These are phyloP conservation scores for Silurus glanis DNA, from an alignment of 2,113 vertebrate genomes.

Conservation along the genomic window DNA sequence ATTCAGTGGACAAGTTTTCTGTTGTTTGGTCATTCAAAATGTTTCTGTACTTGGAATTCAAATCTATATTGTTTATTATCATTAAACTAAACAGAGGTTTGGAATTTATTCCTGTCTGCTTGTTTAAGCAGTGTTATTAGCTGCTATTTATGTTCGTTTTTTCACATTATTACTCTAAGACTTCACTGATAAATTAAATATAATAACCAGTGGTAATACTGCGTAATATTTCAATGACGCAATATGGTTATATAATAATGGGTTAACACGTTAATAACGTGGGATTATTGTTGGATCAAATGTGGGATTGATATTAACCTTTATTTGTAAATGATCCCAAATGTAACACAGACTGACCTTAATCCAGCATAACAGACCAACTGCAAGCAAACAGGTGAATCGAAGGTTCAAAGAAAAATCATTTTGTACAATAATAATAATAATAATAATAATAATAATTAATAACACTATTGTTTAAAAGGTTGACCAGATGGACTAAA, in stretches of 20 bases:
- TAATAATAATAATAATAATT: not conserved
- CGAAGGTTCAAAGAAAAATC: not conserved
- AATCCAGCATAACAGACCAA: not conserved
- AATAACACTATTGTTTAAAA: not conserved
- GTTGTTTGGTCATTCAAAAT: not conserved
- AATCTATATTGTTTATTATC: not conserved
- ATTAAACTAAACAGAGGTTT: not conserved
- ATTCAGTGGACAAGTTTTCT: not conserved
- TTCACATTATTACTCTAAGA: not conserved
- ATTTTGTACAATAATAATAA: not conserved
- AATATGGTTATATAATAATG: not conserved
- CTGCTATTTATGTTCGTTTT: not conserved
- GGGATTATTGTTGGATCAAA: too few species aligned
- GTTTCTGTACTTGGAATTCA: not conserved
- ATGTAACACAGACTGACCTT: not conserved
- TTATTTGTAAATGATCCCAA: not conserved
- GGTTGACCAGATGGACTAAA: not conserved
- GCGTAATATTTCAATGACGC: not conserved
- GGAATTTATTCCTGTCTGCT: not conserved
- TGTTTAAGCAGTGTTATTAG: not conserved
- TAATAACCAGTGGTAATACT: not conserved
- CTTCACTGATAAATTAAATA: not conserved
- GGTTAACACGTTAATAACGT: not conserved
- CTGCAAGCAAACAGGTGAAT: not conserved
- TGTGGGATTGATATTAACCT: not conserved